Conservation (phyloP, 2,888 invertebrate species). For the Pardosa pseudoannulata region DNA sequence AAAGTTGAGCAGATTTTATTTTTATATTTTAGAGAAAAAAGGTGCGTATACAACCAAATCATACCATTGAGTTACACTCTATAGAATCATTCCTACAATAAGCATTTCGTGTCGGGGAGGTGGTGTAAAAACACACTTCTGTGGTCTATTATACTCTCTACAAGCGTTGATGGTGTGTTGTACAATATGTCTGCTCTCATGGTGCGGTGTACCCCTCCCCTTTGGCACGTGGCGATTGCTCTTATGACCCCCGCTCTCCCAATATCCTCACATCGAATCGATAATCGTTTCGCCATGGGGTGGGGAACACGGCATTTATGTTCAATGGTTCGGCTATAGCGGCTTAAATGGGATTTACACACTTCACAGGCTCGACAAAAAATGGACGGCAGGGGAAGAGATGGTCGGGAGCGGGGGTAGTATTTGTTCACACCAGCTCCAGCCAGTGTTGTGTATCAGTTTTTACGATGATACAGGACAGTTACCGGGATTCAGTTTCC, state of each 20-base stretch:
- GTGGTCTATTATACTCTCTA: background rate
- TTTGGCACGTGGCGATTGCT: conserved; percentile 24
- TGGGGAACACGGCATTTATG: conserved; percentile 11
- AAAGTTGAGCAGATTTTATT: too few species aligned
- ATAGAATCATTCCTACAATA: too few species aligned
- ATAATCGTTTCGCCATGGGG: conserved; percentile 42
- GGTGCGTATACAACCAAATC: too few species aligned
- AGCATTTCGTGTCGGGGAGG: conserved; percentile 11
- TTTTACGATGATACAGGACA: too few species aligned
- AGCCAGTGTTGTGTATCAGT: too few species aligned
- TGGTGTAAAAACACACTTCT: conserved; percentile 8
- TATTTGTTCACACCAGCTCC: too few species aligned
- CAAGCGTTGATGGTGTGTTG: background rate
- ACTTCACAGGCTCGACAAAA: conserved; percentile 31
- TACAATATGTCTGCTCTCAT: conserved; percentile 42
- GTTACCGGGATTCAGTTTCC: too few species aligned
- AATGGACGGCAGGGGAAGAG: too few species aligned
- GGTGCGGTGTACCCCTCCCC: conserved; percentile 20
- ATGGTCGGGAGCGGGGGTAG: too few species aligned
- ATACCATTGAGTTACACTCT: too few species aligned
- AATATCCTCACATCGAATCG: conserved; percentile 47
- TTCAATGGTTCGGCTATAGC: conserved; percentile 55
- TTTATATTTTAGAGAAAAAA: too few species aligned
- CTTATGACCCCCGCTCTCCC: conserved; percentile 22
- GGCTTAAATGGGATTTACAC: conserved; percentile 66